Percentiles rank a stretch among this genome's conserved stretches.
phyloP scores from a whole-genome alignment of 2,113 vertebrate species.

The Hemicordylus capensis region DNA sequence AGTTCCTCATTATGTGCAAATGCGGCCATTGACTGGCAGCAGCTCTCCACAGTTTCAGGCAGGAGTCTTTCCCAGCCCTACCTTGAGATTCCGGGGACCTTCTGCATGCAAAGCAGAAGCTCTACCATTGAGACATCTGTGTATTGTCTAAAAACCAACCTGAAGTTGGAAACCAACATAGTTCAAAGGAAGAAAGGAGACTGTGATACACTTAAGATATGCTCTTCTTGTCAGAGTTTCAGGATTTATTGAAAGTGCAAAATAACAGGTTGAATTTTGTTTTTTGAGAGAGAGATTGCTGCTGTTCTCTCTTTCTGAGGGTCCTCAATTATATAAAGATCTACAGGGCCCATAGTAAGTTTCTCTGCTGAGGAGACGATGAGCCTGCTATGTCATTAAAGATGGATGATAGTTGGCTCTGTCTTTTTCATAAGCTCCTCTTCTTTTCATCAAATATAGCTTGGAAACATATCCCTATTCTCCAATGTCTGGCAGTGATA shows the following conservation, averaged over 20 bases:
- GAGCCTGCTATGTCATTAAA: slow-evolving; percentile 32
- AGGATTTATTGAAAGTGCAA: slow-evolving; percentile 21
- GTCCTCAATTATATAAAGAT: slow-evolving; percentile 38
- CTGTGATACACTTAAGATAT: slow-evolving; percentile 15
- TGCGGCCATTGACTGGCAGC: too few species aligned
- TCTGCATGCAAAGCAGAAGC: too few species aligned
- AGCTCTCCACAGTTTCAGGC: too few species aligned
- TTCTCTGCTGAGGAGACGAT: slow-evolving; percentile 30
- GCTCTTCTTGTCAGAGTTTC: slow-evolving; percentile 20
- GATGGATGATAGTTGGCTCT: slow-evolving; percentile 32
- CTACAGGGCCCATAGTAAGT: slow-evolving; percentile 35
- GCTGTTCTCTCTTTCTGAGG: slow-evolving; percentile 36
- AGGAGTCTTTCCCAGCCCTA: too few species aligned
- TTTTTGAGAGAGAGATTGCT: slow-evolving; percentile 3
- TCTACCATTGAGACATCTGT: too few species aligned
- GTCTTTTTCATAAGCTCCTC: slow-evolving; percentile 11
- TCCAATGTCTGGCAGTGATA: slow-evolving; percentile 51
- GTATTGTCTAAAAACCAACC: not conserved
- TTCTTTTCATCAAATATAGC: slow-evolving; percentile 44
- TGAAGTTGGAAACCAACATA: slow-evolving; percentile 24
- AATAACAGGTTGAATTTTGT: slow-evolving; percentile 20
- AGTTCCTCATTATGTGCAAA: too few species aligned
- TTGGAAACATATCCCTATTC: slow-evolving; percentile 52
- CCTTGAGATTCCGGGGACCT: too few species aligned
- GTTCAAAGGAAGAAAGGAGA: slow-evolving; percentile 27